Evolutionary conservation across 2,888 invertebrate species (phyloP).

Genomic region (Bellardia bayeri): DNA sequence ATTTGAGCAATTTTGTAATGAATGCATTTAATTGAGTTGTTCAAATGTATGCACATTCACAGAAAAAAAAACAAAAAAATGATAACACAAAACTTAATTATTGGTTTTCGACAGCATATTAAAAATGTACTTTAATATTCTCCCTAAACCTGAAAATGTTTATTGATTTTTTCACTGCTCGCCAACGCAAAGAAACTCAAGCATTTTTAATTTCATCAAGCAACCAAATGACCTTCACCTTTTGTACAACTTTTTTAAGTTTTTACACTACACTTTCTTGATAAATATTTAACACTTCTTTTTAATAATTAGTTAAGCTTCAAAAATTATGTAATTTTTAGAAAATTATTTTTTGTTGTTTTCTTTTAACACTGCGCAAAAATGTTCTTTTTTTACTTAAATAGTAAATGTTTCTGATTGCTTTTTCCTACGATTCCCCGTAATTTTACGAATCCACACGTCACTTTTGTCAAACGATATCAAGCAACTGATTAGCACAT

Average conservation of each 20-base stretch:
- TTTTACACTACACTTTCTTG: neutral
- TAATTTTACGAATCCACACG: constrained; percentile 7
- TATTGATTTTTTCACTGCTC: constrained; percentile 52
- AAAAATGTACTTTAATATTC: neutral
- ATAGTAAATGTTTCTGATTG: neutral
- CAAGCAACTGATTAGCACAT: constrained; percentile 38
- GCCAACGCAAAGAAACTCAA: neutral
- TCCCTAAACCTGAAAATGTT: neutral
- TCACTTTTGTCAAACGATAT: constrained; percentile 47
- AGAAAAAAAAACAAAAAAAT: constrained; percentile 2
- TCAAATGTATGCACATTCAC: constrained; percentile 25
- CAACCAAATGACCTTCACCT: constrained; percentile 27
- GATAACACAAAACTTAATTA: neutral
- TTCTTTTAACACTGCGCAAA: constrained; percentile 59
- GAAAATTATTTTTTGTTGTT: neutral
- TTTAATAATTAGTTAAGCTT: neutral
- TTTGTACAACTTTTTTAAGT: neutral
- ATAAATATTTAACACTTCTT: neutral
- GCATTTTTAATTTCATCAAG: constrained; percentile 12
- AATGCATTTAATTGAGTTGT: constrained; percentile 61
- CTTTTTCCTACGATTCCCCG: constrained; percentile 7
- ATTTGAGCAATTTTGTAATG: constrained; percentile 65
- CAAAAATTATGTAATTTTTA: constrained; percentile 55
- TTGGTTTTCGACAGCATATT: neutral
- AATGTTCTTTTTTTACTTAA: constrained; percentile 17